phyloP scores from a whole-genome alignment of 2,797 vertebrate genomes.

The Gymnoscopelus microlampas region DNA sequence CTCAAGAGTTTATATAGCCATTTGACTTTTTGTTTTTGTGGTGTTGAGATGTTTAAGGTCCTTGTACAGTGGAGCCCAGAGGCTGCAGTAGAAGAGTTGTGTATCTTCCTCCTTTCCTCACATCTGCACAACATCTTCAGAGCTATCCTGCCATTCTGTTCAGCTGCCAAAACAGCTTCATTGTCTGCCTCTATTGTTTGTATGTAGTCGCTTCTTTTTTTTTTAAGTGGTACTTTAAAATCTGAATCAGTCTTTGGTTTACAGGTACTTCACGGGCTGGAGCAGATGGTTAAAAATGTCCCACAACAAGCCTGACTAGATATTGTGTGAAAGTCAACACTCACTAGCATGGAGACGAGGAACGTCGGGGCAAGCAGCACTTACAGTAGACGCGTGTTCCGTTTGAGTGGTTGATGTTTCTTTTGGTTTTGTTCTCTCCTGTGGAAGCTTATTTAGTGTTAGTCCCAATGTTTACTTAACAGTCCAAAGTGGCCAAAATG shows the following conservation, averaged over 20 bases:
- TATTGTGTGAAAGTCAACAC: conserved; percentile 85
- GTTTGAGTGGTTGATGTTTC: conserved; percentile 60
- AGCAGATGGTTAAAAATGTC: conserved; percentile 85
- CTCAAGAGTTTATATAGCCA: conserved; percentile 97
- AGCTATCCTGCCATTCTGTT: conserved; percentile 83
- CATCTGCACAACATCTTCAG: conserved; percentile 82
- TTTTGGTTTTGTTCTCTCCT: conserved; percentile 30
- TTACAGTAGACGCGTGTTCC: conserved; percentile 79
- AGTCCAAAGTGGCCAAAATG: conserved; percentile 73
- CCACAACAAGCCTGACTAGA: conserved; percentile 74
- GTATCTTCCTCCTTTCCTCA: conserved; percentile 77
- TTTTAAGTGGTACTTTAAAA: conserved; percentile 81
- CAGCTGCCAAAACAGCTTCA: conserved; percentile 81
- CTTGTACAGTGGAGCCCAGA: conserved; percentile 86
- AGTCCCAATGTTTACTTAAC: conserved; percentile 62
- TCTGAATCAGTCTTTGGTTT: conserved; percentile 89
- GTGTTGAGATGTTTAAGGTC: conserved; percentile 88
- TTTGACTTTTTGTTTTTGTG: conserved; percentile 84
- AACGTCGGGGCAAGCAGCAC: conserved; percentile 82
- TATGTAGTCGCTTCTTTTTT: conserved; percentile 75
- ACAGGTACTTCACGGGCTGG: conserved; percentile 88
- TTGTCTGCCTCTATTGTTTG: conserved; percentile 74
- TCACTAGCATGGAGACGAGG: conserved; percentile 77
- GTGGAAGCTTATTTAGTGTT: conserved; percentile 76
- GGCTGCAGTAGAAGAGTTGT: conserved; percentile 91